These are phyloP conservation scores for Dufourea novaeangliae DNA, from an alignment of 1,140 invertebrate genomes.

Conservation along the genomic window DNA sequence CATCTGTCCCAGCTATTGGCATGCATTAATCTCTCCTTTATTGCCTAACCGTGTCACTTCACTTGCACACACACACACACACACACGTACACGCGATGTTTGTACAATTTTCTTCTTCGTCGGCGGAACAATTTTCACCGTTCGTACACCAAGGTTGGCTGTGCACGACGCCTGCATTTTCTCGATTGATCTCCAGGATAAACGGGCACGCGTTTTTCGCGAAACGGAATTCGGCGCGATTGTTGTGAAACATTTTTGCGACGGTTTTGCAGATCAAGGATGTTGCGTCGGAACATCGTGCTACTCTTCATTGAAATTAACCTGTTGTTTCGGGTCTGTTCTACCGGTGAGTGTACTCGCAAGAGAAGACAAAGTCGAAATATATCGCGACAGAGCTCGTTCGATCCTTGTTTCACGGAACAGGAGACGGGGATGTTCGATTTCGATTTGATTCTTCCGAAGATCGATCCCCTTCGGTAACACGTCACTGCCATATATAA, in stretches of 20 bases:
- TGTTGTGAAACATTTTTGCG: no score
- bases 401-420: no score
- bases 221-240: no score
- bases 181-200: background rate
- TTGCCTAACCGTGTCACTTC: background rate
- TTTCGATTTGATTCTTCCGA: no score
- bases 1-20: background rate
- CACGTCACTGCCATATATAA: no score
- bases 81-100: background rate
- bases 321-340: background rate
- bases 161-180: background rate
- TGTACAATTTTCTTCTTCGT: conserved; percentile 5
- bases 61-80: background rate
- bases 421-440: no score
- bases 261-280: background rate
- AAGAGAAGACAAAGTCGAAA: background rate
- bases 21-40: background rate
- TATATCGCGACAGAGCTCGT: no score
- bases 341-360: conserved; percentile 2
- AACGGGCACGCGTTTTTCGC: no score
- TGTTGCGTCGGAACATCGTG: background rate
- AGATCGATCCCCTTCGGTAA: no score
- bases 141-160: background rate
- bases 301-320: background rate
- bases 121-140: background rate